Percentiles rank a stretch among this genome's conserved stretches.
Conservation (phyloP, 2,113 vertebrate genomes). For the Xenopus borealis region DNA sequence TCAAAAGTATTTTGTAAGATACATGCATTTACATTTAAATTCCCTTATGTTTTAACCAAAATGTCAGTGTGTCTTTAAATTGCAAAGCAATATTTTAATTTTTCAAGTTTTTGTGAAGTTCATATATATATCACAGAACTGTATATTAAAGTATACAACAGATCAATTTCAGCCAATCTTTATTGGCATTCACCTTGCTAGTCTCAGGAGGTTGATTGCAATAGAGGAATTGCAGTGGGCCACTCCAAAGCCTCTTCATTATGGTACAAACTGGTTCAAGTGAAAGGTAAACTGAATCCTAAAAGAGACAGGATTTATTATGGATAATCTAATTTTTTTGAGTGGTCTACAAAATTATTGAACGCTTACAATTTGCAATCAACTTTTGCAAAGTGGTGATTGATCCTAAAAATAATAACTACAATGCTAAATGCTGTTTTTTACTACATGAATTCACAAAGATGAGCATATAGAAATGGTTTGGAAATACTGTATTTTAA, state of each 20-base stretch:
- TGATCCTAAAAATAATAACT: constrained; percentile 42
- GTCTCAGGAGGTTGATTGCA: constrained; percentile 46
- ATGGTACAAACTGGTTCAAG: constrained; percentile 34
- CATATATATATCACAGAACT: constrained; percentile 21
- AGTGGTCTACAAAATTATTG: constrained; percentile 36
- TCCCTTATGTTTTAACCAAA: no score
- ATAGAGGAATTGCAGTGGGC: constrained; percentile 33
- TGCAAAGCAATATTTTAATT: constrained; percentile 6
- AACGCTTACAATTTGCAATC: constrained; percentile 39
- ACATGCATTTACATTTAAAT: no score
- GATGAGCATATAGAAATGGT: neutral
- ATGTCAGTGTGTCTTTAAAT: neutral
- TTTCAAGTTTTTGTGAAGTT: constrained; percentile 19
- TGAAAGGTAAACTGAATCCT: constrained; percentile 43
- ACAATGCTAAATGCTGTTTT: neutral
- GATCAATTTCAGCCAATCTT: constrained; percentile 17
- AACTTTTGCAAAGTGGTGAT: constrained; percentile 35
- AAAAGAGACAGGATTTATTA: constrained; percentile 35
- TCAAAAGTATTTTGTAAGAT: no score
- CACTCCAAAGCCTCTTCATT: constrained; percentile 39
- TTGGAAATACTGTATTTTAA: neutral
- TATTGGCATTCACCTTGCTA: constrained; percentile 14
- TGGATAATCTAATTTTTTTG: constrained; percentile 41
- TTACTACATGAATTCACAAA: neutral
- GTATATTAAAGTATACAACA: constrained; percentile 10